Evolutionary conservation across 53 echinoderm and acorn worm species (phyloP).

Genomic region (Holothuria scabra): DNA sequence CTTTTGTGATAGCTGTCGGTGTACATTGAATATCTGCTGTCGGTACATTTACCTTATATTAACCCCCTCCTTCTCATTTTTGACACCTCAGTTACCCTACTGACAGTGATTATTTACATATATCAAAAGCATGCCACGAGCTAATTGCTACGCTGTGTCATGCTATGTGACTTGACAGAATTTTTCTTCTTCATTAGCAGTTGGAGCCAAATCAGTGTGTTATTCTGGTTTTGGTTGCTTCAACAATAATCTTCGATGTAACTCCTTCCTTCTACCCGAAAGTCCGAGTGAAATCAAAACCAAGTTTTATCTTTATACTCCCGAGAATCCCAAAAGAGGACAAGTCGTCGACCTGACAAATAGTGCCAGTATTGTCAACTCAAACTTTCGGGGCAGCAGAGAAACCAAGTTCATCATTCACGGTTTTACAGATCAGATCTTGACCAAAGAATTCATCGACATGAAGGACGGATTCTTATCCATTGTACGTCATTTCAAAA

Average conservation of each 20-base stretch:
- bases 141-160: too few species aligned
- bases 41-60: too few species aligned
- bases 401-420: conserved; percentile 68
- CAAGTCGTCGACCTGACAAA: conserved; percentile 9
- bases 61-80: too few species aligned
- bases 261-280: conserved; percentile 20
- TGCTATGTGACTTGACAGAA: too few species aligned
- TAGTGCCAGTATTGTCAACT: conserved; percentile 37
- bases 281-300: conserved; percentile 44
- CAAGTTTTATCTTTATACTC: conserved; percentile 50
- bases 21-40: too few species aligned
- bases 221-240: conserved; percentile 51
- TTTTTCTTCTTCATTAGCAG: too few species aligned
- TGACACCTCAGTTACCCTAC: too few species aligned
- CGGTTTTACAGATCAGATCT: conserved; percentile 50
- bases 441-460: not conserved
- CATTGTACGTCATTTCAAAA: conserved; percentile 24
- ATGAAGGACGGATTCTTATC: conserved; percentile 55
- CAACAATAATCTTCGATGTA: conserved; percentile 19
- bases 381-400: conserved; percentile 34
- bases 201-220: not conserved
- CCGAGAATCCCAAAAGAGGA: not conserved
- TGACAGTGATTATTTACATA: too few species aligned
- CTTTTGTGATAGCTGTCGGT: too few species aligned
- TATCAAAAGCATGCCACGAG: too few species aligned